These are phyloP conservation scores for Motacilla tschutschensis DNA, from an alignment of 2,113 vertebrate genomes.

Conservation along the genomic window DNA sequence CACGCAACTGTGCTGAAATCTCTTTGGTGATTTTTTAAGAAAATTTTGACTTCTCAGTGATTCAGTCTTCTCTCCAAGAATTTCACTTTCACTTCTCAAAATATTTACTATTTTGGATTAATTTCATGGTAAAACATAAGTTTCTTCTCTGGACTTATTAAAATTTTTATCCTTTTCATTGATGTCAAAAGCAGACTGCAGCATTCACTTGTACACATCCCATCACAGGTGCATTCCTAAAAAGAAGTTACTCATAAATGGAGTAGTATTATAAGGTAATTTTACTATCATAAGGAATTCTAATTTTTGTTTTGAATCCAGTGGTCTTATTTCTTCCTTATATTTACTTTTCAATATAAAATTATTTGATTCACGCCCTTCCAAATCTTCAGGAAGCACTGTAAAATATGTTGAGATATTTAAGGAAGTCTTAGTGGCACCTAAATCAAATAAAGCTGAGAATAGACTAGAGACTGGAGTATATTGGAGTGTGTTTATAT, in stretches of 20 bases:
- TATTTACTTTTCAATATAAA: not conserved
- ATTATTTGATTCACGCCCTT: not conserved
- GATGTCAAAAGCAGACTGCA: not conserved
- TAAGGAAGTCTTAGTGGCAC: too few relatives aligned
- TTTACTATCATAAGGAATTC: not conserved
- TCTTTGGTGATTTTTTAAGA: not conserved
- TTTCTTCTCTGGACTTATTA: not conserved
- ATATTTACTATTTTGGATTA: not conserved
- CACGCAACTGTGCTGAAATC: accelerated
- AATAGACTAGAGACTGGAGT: not conserved
- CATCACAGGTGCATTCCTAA: accelerated
- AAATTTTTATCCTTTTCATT: not conserved
- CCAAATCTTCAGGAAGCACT: not conserved
- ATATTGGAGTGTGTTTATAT: not conserved
- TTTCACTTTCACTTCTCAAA: not conserved
- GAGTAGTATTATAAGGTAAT: too few relatives aligned
- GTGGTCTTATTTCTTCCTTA: not conserved
- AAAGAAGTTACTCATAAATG: not conserved
- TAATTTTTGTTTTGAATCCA: not conserved
- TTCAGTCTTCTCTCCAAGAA: not conserved
- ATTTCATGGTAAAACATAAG: not conserved
- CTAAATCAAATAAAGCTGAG: not conserved
- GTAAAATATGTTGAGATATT: not conserved
- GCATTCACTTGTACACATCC: not conserved
- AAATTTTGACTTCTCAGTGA: not conserved